Base-by-base conservation (phyloP, 2,113 vertebrate species). In the Tyrannus savana region DNA sequence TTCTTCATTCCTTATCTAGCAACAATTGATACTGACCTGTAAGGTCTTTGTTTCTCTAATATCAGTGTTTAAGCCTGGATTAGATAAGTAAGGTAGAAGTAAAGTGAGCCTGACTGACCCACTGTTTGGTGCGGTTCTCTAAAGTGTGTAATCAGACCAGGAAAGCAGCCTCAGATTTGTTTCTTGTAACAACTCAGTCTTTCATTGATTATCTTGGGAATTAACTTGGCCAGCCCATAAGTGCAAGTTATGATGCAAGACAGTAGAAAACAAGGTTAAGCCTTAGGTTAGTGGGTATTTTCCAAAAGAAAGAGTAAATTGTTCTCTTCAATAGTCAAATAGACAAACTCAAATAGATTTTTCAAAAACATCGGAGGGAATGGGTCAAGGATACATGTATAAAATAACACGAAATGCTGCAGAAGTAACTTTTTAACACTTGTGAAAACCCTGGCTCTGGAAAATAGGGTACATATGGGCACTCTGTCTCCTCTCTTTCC, bases 401-500 rank as follows among this genome's bases (percentile, higher is more conserved):
- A 74, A 93, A 88, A 44, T 73, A 73, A 58, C 19, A 33, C 19
- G 23, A 49, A 73, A 31, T 90, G 67, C 55, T 74, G 16, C 39
- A 71, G 50, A 52, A 59, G 33, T 77, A 89, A 77, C 33, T 62
- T 83, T 79, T 64, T n/a, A 49, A 41, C 15, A 27, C n/a, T 69
- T 35, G n/a, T 62, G 49, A 44, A 89, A 85, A 93, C 14, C 1
- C 1, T 46, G 50, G 31, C 35, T 39, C 55, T 92, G 63, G 39
- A 52, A 95, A 81, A 72, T 8, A 47, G 60, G 68, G 73, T 92
- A 41, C 60, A 18, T 81, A 49, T 75, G 80, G 79, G 47, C 56
- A 84, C 7, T 41, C 58, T 49, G 79, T 92, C 83, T 95, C 33
- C 28, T 83, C 53, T 86, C 76, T 95, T 86, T 90, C 76, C 90